phyloP scores from a whole-genome alignment of 2,797 vertebrate species.

The Molothrus ater region DNA sequence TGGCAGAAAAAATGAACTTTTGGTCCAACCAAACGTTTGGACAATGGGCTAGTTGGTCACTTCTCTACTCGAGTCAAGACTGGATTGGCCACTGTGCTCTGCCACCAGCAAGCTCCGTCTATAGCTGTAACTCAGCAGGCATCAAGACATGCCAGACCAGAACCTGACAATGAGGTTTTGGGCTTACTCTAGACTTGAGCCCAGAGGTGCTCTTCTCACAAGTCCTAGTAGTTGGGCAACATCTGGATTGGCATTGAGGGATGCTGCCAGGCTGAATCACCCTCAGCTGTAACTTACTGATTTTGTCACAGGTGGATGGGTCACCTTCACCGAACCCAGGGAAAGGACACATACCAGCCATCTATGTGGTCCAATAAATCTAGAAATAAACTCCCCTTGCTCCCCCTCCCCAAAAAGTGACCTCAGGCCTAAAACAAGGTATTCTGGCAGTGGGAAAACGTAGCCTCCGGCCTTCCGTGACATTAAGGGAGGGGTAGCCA shows the following conservation, averaged over 20 bases:
- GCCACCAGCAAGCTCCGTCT: background rate
- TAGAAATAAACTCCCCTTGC: accelerated
- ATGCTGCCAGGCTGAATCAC: background rate
- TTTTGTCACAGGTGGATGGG: background rate
- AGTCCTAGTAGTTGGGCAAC: background rate
- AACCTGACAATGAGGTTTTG: background rate
- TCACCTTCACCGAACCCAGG: too few relatives aligned
- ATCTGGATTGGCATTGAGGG: background rate
- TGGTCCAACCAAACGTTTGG: accelerated
- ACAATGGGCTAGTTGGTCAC: accelerated
- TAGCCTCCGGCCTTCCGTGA: accelerated
- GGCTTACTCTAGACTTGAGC: background rate
- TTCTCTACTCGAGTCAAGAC: background rate
- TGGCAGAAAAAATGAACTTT: background rate
- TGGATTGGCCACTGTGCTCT: background rate
- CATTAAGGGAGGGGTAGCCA: accelerated
- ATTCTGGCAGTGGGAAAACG: accelerated
- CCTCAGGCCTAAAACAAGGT: background rate
- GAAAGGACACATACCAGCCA: background rate
- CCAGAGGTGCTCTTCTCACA: background rate
- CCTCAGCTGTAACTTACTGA: background rate
- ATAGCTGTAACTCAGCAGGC: background rate
- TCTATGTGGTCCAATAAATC: background rate
- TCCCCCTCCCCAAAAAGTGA: background rate
- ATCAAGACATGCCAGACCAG: background rate